These are phyloP conservation scores for Trinorchestia longiramus DNA, from an alignment of 1,140 invertebrate genomes.

Conservation along the genomic window DNA sequence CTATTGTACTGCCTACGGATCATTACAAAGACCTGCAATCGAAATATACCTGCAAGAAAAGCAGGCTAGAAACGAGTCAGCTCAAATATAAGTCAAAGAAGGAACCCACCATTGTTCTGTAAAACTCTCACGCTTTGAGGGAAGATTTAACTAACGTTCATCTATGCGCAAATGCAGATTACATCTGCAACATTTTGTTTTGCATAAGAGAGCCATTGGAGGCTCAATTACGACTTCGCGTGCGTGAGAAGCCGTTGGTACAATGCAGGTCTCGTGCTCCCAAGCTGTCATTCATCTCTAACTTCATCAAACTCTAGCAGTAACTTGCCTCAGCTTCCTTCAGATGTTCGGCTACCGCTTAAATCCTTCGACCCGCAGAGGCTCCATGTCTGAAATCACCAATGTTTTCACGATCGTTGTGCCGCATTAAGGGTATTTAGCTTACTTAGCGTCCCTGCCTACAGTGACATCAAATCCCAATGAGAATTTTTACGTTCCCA, in stretches of 20 bases:
- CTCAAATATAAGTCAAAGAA: neutral
- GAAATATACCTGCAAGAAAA: neutral
- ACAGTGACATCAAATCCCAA: neutral
- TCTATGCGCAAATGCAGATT: neutral
- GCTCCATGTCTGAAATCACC: neutral
- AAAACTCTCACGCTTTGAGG: neutral
- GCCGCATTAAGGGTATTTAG: neutral
- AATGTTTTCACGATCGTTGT: neutral
- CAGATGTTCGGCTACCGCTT: neutral
- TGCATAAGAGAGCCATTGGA: neutral
- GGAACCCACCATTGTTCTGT: neutral
- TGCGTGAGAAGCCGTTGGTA: neutral
- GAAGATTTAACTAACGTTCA: neutral
- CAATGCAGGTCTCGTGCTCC: neutral
- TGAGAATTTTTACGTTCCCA: neutral
- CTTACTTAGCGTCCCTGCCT: neutral
- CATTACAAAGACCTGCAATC: neutral
- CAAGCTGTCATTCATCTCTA: neutral
- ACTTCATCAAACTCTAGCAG: slow-evolving; percentile 13
- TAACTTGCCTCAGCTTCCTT: neutral
- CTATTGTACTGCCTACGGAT: neutral
- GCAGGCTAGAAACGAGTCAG: neutral
- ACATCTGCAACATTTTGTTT: neutral
- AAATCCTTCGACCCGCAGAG: neutral
- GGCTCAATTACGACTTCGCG: neutral